Base-by-base conservation (phyloP, 2,888 invertebrate genomes). In the Tipula vernalis region DNA sequence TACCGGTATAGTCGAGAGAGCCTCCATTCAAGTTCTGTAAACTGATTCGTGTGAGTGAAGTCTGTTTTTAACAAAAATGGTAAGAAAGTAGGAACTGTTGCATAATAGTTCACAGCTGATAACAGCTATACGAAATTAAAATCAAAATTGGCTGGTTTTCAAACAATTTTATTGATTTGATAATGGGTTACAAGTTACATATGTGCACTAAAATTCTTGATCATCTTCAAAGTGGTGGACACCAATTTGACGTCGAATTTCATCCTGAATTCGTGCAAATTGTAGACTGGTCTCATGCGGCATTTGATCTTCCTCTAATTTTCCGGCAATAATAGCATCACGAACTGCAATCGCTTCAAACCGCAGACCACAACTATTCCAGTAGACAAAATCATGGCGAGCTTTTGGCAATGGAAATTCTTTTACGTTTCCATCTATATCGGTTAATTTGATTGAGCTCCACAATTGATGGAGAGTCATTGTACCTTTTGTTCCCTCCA, bases 331-430 rank as follows among this genome's bases (percentile, higher is more conserved):
- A 47, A 97, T 93, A 89, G 96, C 96, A 87, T 94, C 92, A 89
- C 95, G 94, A 86, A 94, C 96, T 91, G 96, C 96, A 88, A 94
- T 94, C 47, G 96, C 97, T 91, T 97, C 95, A 90, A 96, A 97
- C 88, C 94, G 92, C 86, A 97, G 92, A 1, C 96, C 96, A 39
- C 94, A 94, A 88, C 96, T 96, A 89, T 96, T 96, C 87, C 91
- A 90, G 89, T 94, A 96, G 90, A 95, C 95, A 88, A 94, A 94
- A 87, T 92, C 71, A 57, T 89, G 91, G 88, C 93, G 92, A 5
- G 93, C 93, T n/a, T 36, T n/a, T 0, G 96, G 96, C 36, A 96
- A 90, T 41, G 94, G 92, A 93, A 94, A 94, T 88, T 95, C 94
- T 86, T 93, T 93, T 89, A 92, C 93, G 89, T 93, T 93, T 0